Percentiles rank a stretch among this genome's conserved stretches.
These are phyloP conservation scores for Pyxicephalus adspersus DNA, from an alignment of 2,113 vertebrate genomes.

Conservation along the genomic window DNA sequence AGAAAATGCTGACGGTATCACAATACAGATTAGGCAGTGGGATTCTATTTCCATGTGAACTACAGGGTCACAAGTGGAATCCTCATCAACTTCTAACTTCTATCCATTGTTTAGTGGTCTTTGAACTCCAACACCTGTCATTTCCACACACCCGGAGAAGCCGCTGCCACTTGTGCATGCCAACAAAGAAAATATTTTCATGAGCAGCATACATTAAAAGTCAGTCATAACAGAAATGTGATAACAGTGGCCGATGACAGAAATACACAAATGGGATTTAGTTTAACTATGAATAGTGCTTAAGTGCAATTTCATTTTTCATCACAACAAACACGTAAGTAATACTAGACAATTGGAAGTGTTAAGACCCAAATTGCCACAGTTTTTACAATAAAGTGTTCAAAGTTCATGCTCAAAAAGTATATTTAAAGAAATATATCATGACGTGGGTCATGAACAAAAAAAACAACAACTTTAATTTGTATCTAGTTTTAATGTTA, in stretches of 20 bases:
- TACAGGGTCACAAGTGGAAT: slow-evolving; percentile 55
- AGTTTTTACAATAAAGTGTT: no score
- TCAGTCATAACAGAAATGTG: slow-evolving; percentile 29
- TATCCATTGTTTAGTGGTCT: slow-evolving; percentile 64
- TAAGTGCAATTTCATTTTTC: not conserved
- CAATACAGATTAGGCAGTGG: slow-evolving; percentile 1
- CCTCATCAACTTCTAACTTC: slow-evolving; percentile 56
- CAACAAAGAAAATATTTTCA: slow-evolving; percentile 59
- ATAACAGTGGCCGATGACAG: slow-evolving; percentile 2
- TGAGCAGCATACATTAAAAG: slow-evolving; percentile 37
- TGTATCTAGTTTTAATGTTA: no score
- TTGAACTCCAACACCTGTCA: slow-evolving; percentile 63
- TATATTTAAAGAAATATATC: no score
- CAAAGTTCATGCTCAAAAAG: no score
- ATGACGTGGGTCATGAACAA: no score
- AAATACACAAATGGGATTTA: not conserved
- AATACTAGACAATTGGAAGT: no score
- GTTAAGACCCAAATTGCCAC: no score
- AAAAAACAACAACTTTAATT: no score
- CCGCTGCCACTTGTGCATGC: slow-evolving; percentile 53
- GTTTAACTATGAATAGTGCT: not conserved
- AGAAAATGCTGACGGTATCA: slow-evolving; percentile 25
- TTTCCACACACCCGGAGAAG: slow-evolving; percentile 56
- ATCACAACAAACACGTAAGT: no score
- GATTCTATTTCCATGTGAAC: slow-evolving; percentile 56